These are phyloP conservation scores for Emydoidea blandingii DNA, from an alignment of 2,797 vertebrate genomes.

Conservation along the genomic window DNA sequence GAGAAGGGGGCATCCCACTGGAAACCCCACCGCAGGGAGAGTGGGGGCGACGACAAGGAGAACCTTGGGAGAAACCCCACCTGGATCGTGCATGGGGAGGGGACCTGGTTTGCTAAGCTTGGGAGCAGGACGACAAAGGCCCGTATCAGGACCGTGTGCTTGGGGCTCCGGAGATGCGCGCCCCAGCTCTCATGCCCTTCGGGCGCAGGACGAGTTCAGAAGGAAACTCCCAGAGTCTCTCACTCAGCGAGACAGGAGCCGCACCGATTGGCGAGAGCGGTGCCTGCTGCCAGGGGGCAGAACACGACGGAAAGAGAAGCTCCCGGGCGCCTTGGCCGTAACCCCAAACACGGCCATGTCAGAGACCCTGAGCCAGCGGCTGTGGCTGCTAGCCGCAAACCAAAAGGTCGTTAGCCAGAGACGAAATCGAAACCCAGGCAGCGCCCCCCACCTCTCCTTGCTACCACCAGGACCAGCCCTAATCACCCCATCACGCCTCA, in stretches of 20 bases:
- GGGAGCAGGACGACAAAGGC: neutral
- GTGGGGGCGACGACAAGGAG: rapidly evolving
- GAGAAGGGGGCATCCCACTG: neutral
- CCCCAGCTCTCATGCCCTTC: neutral
- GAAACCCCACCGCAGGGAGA: neutral
- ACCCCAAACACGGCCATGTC: neutral
- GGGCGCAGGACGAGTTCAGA: rapidly evolving
- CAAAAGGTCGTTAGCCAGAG: neutral
- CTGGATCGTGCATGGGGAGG: neutral
- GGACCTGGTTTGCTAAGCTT: neutral
- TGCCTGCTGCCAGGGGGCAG: rapidly evolving
- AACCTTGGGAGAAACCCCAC: neutral
- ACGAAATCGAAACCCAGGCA: neutral
- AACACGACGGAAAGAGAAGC: rapidly evolving
- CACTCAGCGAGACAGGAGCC: neutral
- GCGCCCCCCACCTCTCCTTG: neutral
- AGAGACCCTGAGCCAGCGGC: neutral
- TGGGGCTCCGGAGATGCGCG: neutral
- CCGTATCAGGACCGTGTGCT: neutral
- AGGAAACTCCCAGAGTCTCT: neutral
- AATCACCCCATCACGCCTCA: neutral
- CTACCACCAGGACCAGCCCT: rapidly evolving
- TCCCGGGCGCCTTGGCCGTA: neutral
- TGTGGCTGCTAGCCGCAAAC: neutral
- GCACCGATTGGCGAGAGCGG: rapidly evolving